These are phyloP conservation scores for Oxycera nigricornis DNA, from an alignment of 2,888 invertebrate genomes.

Conservation along the genomic window DNA sequence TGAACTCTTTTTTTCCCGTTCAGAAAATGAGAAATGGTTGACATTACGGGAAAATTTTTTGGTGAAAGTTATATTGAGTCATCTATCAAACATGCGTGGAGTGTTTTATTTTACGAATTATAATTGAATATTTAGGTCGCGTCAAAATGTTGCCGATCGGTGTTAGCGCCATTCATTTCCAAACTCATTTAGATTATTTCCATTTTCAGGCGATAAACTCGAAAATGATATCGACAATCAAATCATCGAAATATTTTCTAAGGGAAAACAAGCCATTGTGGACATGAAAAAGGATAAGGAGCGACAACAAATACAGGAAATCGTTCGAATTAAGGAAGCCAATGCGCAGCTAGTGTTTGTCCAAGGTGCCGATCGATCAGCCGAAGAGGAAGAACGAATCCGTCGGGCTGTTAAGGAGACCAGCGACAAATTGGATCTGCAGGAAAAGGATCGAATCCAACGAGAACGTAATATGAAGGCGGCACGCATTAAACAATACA, in stretches of 20 bases:
- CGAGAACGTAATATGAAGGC: constrained; percentile 53
- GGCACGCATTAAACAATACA: constrained; percentile 54
- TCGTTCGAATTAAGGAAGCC: constrained; percentile 54
- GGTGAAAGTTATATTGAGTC: no score
- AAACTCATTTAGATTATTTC: no score
- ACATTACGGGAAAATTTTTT: no score
- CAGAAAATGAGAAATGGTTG: no score
- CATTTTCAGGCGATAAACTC: constrained; percentile 53
- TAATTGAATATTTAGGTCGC: no score
- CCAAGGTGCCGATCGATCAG: constrained; percentile 61
- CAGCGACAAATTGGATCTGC: constrained; percentile 58
- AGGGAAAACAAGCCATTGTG: constrained; percentile 62
- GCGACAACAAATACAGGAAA: constrained; percentile 58
- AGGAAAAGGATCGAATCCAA: constrained; percentile 55
- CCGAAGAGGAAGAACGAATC: constrained; percentile 63
- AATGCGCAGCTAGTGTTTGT: constrained; percentile 63
- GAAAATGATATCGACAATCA: constrained; percentile 61
- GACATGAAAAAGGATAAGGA: constrained; percentile 59
- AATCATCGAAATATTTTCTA: constrained; percentile 61
- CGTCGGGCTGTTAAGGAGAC: constrained; percentile 64
- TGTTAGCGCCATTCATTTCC: no score
- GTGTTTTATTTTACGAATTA: no score
- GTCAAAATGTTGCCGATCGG: no score
- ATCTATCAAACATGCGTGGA: no score
- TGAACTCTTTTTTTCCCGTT: no score